These are phyloP conservation scores for Pyralis farinalis DNA, from an alignment of 2,888 invertebrate genomes.

Conservation along the genomic window DNA sequence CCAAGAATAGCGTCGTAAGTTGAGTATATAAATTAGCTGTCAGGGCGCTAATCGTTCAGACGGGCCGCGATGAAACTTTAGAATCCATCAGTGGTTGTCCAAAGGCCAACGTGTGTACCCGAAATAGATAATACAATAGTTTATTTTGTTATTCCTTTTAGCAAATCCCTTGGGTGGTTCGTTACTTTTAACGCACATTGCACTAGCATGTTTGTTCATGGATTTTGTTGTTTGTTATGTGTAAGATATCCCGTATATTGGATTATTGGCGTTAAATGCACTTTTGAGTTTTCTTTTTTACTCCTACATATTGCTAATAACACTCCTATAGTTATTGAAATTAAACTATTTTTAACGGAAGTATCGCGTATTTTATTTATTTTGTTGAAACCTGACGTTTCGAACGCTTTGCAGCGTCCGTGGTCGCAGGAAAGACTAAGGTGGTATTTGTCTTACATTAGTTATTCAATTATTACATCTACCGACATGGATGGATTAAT, in stretches of 20 bases:
- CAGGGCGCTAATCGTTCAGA: slow-evolving; percentile 76
- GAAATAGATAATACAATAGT: slow-evolving; percentile 70
- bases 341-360: no score
- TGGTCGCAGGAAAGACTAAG: no score
- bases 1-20: slow-evolving; percentile 75
- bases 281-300: no score
- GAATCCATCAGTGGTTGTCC: slow-evolving; percentile 73
- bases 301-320: no score
- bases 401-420: no score
- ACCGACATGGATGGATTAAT: no score
- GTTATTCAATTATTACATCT: no score
- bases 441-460: no score
- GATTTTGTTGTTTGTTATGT: slow-evolving; percentile 29
- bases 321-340: no score
- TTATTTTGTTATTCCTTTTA: slow-evolving; percentile 68
- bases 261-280: slow-evolving; percentile 10
- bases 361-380: no score
- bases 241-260: slow-evolving; percentile 15
- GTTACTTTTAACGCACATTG: slow-evolving; percentile 56
- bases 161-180: slow-evolving; percentile 44
- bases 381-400: no score
- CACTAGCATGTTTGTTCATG: slow-evolving; percentile 40
- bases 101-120: slow-evolving; percentile 55
- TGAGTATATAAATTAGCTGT: slow-evolving; percentile 81
- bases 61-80: slow-evolving; percentile 78